Conservation (phyloP, 2,797 vertebrate genomes). For the Hypotaenidia philippensis region DNA sequence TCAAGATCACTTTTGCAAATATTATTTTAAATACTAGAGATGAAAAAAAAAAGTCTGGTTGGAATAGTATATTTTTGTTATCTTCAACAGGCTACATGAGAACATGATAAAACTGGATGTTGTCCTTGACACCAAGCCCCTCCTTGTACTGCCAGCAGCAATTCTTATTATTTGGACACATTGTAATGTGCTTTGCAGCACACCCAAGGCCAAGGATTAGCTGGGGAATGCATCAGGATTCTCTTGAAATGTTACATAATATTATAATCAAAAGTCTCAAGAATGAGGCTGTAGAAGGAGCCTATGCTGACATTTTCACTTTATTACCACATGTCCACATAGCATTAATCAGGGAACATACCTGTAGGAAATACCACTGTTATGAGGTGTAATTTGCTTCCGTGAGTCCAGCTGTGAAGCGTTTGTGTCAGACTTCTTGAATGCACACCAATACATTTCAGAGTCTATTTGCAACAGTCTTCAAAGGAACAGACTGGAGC, state of each 20-base stretch:
- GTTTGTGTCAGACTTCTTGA: not conserved
- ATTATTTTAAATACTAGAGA: not conserved
- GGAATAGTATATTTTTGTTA: not conserved
- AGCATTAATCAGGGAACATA: not conserved
- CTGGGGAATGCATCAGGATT: not conserved
- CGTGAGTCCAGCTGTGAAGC: not conserved
- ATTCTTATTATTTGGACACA: not conserved
- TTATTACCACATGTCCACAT: not conserved
- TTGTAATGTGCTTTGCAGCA: not conserved
- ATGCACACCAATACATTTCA: not conserved
- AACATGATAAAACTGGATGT: not conserved
- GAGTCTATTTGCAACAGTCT: not conserved
- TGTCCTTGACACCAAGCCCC: not conserved
- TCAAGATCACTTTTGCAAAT: not conserved
- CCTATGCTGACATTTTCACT: not conserved
- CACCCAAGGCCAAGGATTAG: not conserved
- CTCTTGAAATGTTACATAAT: not conserved
- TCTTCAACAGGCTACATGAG: not conserved
- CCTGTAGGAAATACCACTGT: not conserved
- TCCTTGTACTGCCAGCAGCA: conserved; percentile 1
- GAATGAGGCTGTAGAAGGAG: not conserved
- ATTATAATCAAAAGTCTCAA: not conserved
- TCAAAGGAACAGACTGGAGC: not conserved
- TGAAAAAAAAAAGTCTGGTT: not conserved
- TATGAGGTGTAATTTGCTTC: not conserved